phyloP scores from a whole-genome alignment of 2,113 vertebrate species.

The Meleagris gallopavo region DNA sequence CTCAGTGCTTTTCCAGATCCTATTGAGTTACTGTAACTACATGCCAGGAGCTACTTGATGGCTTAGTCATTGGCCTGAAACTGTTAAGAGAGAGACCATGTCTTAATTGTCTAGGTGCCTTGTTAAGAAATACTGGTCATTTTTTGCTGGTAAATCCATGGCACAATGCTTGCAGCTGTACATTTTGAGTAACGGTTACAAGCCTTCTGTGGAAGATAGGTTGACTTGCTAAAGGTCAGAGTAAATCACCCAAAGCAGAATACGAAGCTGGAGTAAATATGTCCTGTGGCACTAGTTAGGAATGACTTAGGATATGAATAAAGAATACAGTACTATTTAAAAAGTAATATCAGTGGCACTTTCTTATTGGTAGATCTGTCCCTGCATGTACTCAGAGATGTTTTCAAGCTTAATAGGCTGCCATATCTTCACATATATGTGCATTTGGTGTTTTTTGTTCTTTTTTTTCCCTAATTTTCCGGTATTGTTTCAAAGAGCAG shows the following conservation, averaged over 20 bases:
- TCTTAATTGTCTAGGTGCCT: background rate
- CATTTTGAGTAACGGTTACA: background rate
- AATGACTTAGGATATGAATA: background rate
- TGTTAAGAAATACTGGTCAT: background rate
- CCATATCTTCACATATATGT: background rate
- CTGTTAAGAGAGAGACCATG: background rate
- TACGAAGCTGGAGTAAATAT: background rate
- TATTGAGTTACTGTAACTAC: background rate
- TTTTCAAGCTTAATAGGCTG: background rate
- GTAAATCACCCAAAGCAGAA: background rate
- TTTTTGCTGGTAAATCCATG: background rate
- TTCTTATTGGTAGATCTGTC: background rate
- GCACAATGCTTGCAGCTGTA: background rate
- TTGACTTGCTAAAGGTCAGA: background rate
- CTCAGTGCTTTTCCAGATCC: background rate
- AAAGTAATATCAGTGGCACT: background rate
- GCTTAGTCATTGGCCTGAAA: background rate
- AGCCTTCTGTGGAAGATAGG: background rate
- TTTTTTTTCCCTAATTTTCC: background rate
- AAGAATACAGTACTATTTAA: background rate
- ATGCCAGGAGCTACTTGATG: background rate
- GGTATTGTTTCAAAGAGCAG: background rate
- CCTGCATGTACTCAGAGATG: background rate
- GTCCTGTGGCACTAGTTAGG: background rate
- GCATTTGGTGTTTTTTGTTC: background rate